phyloP scores from a whole-genome alignment of 2,888 invertebrate species.

The Scrobipalpa costella region DNA sequence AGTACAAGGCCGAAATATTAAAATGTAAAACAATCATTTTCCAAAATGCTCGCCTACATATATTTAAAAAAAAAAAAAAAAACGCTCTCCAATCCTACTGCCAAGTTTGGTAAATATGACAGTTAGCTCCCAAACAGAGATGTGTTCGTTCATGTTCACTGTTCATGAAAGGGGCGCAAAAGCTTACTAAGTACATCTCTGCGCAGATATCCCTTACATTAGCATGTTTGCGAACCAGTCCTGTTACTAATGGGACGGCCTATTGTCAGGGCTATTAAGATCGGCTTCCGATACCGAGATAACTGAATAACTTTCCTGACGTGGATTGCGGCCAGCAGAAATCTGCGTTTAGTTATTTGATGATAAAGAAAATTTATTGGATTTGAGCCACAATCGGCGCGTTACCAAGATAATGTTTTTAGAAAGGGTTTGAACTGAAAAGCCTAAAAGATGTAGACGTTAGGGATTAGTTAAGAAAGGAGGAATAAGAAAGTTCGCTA shows the following conservation, averaged over 20 bases:
- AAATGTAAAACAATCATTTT: too few species aligned
- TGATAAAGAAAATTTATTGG: constrained; percentile 10
- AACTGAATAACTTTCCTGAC: constrained; percentile 38
- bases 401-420: constrained; percentile 1
- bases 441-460: neutral
- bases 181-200: constrained; percentile 14
- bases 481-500: neutral
- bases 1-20: too few species aligned
- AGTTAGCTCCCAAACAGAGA: too few species aligned
- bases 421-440: neutral
- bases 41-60: too few species aligned
- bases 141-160: too few species aligned
- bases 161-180: neutral
- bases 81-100: too few species aligned
- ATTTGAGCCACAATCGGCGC: neutral
- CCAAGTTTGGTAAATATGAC: too few species aligned
- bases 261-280: constrained; percentile 54
- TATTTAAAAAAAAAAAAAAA: too few species aligned
- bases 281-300: constrained; percentile 39
- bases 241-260: constrained; percentile 47
- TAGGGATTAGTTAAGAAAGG: neutral
- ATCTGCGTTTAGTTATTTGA: constrained; percentile 23
- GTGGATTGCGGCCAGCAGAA: constrained; percentile 19
- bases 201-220: constrained; percentile 37
- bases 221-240: constrained; percentile 43